Evolutionary conservation across 2,797 vertebrate genomes (phyloP), one percentile per base, ranked within the genome.

Genomic region (Spinus olivaceus): DNA sequence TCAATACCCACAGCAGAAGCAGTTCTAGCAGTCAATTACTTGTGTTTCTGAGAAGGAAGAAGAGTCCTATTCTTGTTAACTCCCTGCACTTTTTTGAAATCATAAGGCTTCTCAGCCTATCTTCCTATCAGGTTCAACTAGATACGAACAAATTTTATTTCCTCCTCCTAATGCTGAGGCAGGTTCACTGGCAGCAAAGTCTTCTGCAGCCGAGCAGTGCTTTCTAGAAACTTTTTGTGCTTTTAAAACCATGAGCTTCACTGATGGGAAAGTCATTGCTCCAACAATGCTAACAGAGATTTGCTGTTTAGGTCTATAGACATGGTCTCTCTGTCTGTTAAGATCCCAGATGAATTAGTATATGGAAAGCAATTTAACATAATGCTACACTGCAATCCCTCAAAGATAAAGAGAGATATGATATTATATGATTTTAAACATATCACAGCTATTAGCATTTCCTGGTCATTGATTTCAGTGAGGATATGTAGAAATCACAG

Each of bases 11-110:
- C 64, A 91, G 72, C 92, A 95, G 88, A 92, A 95, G 94, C 81
- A 81, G 87, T 84, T 94, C 95, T 92, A 93, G 76, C 49, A 96
- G 96, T 96, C 97, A 97, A 96, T 97, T 97, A 96, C 92, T 87
- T 81, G 73, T 71, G 83, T 90, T 96, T 93, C 91, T 95, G 74
- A 94, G 87, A 77, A 91, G 88, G 74, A 95, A 94, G 72, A 95
- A 92, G 61, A 85, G 54, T 67, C 56, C 74, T 71, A 25, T 93
- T 93, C 86, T 92, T 84, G 53, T 96, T 96, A 96, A 87, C 44
- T 90, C 71, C 12, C 25, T 54, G 49, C 4, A 60, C 37, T 85
- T 86, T 51, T 94, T 86, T 78, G 73, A 78, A 83, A 90, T 50
- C 33, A 37, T 67, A 69, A 54, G 42, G 13, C 3, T 25, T 13